These are phyloP conservation scores for Coregonus clupeaformis DNA, from an alignment of 2,113 vertebrate genomes.

Conservation along the genomic window DNA sequence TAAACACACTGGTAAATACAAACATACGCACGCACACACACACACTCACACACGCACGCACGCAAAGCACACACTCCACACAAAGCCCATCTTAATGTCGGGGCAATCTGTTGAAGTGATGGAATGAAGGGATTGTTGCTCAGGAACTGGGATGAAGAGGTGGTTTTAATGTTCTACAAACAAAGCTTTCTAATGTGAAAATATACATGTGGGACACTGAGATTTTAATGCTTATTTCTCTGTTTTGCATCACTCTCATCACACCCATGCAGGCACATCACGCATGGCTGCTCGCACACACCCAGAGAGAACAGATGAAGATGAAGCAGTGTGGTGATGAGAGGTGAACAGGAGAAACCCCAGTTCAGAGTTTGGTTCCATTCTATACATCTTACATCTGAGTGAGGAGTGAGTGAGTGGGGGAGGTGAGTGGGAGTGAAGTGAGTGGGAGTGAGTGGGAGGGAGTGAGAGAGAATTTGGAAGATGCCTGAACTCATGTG, in stretches of 20 bases:
- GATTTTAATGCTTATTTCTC: neutral
- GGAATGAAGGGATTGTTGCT: neutral
- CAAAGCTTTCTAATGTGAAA: neutral
- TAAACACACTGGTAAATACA: too few species aligned
- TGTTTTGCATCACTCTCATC: neutral
- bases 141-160: neutral
- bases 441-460: neutral
- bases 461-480: too few species aligned
- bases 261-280: neutral
- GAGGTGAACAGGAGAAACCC: neutral
- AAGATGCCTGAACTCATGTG: neutral
- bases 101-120: neutral
- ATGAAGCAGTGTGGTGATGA: neutral
- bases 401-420: too few species aligned
- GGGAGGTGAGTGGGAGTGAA: neutral
- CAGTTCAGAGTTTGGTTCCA: neutral
- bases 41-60: conserved; percentile 9
- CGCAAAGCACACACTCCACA: too few species aligned
- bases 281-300: neutral
- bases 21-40: neutral
- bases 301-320: neutral
- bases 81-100: neutral
- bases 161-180: too few species aligned
- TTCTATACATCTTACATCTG: too few species aligned
- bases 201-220: neutral